phyloP scores from a whole-genome alignment of 2,113 vertebrate species.

The Vombatus ursinus region DNA sequence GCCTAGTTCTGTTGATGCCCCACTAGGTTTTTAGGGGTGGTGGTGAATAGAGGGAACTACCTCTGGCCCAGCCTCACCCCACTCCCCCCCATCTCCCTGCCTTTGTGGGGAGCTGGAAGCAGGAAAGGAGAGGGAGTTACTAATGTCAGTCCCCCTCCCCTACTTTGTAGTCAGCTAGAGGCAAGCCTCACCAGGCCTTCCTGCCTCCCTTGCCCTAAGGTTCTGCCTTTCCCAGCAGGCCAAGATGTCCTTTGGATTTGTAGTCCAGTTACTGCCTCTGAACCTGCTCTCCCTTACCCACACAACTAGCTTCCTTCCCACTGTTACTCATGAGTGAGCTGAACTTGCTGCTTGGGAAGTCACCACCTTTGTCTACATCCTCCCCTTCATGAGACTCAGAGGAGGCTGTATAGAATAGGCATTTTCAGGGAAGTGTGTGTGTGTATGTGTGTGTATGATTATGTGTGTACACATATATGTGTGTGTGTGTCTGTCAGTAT shows the following conservation, averaged over 20 bases:
- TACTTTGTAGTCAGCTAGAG: background rate
- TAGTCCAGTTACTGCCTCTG: background rate
- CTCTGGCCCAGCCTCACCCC: background rate
- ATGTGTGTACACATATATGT: background rate
- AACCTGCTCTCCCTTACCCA: background rate
- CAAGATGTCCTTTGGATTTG: background rate
- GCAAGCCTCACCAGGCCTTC: background rate
- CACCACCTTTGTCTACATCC: background rate
- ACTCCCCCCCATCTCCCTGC: background rate
- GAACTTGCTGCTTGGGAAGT: background rate
- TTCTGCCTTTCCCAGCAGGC: background rate
- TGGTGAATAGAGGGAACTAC: background rate
- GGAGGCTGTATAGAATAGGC: slow-evolving; percentile 13
- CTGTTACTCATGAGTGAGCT: background rate
- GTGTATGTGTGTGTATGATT: background rate
- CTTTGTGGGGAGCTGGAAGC: slow-evolving; percentile 25
- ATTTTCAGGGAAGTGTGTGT: slow-evolving; percentile 44
- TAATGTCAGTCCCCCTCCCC: background rate
- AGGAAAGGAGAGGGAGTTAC: background rate
- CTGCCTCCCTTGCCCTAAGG: slow-evolving; percentile 9
- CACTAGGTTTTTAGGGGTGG: background rate
- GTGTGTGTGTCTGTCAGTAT: background rate
- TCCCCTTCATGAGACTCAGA: background rate
- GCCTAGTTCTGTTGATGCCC: background rate
- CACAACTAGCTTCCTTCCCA: background rate